Evolutionary conservation across 1,140 invertebrate species (phyloP), one percentile per base, ranked within the genome.

Genomic region (Mya arenaria): DNA sequence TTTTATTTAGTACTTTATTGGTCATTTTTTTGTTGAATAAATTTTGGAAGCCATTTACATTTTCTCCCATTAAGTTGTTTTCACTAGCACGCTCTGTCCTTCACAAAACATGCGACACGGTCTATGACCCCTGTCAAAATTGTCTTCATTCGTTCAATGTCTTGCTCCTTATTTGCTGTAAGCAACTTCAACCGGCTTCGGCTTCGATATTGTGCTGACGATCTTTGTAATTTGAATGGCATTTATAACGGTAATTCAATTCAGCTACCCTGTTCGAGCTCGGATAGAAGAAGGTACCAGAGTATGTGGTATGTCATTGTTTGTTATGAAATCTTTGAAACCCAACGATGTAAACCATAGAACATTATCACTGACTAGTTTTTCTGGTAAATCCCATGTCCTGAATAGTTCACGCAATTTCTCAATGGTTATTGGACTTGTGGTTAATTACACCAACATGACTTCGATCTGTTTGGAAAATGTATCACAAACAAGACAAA

Each of bases 191-290:
- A 58, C 17, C 48, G 15, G 34, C 44, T 52, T 10, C 65, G 41
- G 56, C 66, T 39, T 32, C 69, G 65, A 4, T 52, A 5, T 0
- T 58, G n/a, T 30, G 39, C 25, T 15, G 63, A 65, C 25, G 75
- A 3, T 25, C 25, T 4, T 52, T 48, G n/a, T 41, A 56, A 32
- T 48, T 60, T 10, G 41, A 56, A 36, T 79, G 60, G 44, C 44
- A 65, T n/a, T 44, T 69, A 15, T 58, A 56, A 17, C 62, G 34
- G 19, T 68, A 79, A 34, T 66, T 41, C 37, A 68, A 39, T 80
- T 91, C 87, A 28, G 88, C 89, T 60, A 69, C 63, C 65, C 88
- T 88, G 84, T 91, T 89, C 19, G 83, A 74, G 19, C 68, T 48
- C n/a, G 88, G 85, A 73, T 89, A 87, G 44, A 88, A 87, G 10